Conservation (phyloP, 2,113 vertebrate species). For the Sardina pilchardus region DNA sequence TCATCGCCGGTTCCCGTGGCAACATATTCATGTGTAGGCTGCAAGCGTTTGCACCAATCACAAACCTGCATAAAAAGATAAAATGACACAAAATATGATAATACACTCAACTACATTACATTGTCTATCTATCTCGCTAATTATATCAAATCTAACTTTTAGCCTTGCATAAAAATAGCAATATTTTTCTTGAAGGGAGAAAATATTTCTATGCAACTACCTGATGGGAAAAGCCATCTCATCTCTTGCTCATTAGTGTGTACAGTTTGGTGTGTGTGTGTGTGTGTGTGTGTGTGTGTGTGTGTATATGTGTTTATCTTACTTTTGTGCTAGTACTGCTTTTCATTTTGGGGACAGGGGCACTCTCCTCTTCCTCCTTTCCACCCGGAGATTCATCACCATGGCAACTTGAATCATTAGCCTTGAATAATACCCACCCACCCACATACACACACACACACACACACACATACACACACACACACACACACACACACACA, state of each 20-base stretch:
- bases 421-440: not conserved
- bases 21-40: conserved; percentile 98
- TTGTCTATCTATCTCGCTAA: too few relatives aligned
- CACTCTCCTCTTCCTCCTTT: not conserved
- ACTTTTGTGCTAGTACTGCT: not conserved
- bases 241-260: too few relatives aligned
- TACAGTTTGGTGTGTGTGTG: too few relatives aligned
- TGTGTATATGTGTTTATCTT: not conserved
- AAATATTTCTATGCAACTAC: too few relatives aligned
- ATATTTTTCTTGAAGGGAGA: too few relatives aligned
- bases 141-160: too few relatives aligned
- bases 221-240: too few relatives aligned
- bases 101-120: not conserved
- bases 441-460: not conserved
- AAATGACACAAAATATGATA: not conserved
- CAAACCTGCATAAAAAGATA: conserved; percentile 86
- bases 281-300: not conserved
- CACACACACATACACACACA: not conserved
- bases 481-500: not conserved
- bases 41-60: conserved; percentile 99
- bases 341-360: not conserved
- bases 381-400: not conserved
- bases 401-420: not conserved
- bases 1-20: conserved; percentile 96
- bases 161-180: too few relatives aligned